Evolutionary conservation across 2,113 vertebrate species (phyloP).

Genomic region (Dasypus novemcinctus): DNA sequence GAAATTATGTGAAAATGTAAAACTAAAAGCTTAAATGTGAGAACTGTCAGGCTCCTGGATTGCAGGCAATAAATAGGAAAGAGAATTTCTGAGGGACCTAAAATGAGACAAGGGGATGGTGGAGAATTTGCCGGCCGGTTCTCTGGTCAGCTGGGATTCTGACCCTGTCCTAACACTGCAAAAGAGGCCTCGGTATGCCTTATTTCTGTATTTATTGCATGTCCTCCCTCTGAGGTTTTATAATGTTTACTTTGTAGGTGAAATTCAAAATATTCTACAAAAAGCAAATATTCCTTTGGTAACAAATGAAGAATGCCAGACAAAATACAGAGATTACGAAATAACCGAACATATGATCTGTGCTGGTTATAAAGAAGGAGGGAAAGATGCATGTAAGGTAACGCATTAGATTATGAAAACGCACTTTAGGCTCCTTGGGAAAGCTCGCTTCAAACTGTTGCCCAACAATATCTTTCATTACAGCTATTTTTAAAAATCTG

Average conservation of each 20-base stretch:
- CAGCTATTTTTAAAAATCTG: neutral
- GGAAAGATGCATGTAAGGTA: conserved; percentile 87
- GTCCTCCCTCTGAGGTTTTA: neutral
- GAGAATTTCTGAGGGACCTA: neutral
- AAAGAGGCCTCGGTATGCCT: neutral
- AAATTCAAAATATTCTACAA: conserved; percentile 81
- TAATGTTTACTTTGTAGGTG: conserved; percentile 70
- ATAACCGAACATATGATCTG: conserved; percentile 83
- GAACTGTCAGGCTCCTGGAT: neutral
- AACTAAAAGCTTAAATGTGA: neutral
- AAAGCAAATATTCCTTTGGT: conserved; percentile 83
- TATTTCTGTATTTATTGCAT: neutral
- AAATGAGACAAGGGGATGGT: neutral
- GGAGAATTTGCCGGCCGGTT: neutral
- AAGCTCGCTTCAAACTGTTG: neutral
- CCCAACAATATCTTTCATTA: neutral
- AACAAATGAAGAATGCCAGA: conserved; percentile 83
- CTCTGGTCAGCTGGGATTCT: neutral
- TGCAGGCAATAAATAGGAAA: neutral
- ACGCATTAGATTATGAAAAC: neutral
- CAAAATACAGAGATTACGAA: conserved; percentile 69
- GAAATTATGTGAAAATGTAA: neutral
- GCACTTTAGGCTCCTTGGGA: neutral
- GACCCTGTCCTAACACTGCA: rapidly evolving
- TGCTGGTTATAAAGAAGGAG: conserved; percentile 84